A percentile compares a stretch with the other conserved stretches of the same genome.
phyloP scores from a whole-genome alignment of 1,140 invertebrate genomes.

The Nebria ingens region DNA sequence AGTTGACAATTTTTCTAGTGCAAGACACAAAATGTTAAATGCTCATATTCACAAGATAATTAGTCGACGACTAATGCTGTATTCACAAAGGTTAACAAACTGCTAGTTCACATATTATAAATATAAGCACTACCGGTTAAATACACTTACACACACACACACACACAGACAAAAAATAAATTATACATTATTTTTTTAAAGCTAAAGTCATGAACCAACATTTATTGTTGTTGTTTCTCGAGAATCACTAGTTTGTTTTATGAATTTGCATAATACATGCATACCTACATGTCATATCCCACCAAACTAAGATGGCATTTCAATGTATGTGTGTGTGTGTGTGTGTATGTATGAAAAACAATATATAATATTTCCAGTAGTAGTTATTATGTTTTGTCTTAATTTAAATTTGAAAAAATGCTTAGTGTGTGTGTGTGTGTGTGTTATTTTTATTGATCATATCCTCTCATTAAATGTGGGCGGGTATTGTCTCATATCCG shows the following conservation, averaged over 20 bases:
- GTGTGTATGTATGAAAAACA: neutral
- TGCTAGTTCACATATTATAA: neutral
- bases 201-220: too few species aligned
- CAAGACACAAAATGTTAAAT: neutral
- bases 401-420: too few species aligned
- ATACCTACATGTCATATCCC: neutral
- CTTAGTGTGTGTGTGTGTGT: too few species aligned
- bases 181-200: neutral
- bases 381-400: too few species aligned
- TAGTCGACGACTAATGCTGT: neutral
- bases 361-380: too few species aligned
- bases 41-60: conserved; percentile 7
- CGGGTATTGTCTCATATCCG: too few species aligned
- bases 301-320: neutral
- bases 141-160: neutral
- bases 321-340: neutral
- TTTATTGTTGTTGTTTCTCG: neutral
- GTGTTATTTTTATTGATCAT: too few species aligned
- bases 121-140: too few species aligned
- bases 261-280: neutral
- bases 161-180: neutral
- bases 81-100: conserved; percentile 5
- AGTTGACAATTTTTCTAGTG: conserved; percentile 2
- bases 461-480: too few species aligned
- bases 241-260: neutral